phyloP scores from a whole-genome alignment of 2,113 vertebrate genomes.

The Solenodon paradoxus region DNA sequence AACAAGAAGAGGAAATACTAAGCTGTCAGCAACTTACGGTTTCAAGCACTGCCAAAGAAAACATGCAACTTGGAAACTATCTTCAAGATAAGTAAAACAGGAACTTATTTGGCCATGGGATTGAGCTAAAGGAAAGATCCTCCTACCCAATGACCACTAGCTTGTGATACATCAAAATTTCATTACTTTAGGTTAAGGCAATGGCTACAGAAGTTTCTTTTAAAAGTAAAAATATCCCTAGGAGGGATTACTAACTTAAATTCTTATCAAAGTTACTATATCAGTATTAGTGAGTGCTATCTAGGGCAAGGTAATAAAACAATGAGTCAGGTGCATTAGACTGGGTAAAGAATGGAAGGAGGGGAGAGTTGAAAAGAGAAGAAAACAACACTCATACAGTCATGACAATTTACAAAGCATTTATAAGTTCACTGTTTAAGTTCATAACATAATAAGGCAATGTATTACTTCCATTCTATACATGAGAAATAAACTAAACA shows the following conservation, averaged over 20 bases:
- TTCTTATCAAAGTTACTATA: not conserved
- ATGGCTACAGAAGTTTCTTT: not conserved
- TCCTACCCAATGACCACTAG: not conserved
- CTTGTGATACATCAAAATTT: not conserved
- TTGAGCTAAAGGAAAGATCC: not conserved
- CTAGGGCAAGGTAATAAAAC: not conserved
- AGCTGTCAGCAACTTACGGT: constrained; percentile 50
- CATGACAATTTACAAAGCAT: not conserved
- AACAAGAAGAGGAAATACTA: constrained; percentile 50
- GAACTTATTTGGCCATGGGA: not conserved
- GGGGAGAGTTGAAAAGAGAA: not conserved
- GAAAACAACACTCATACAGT: not conserved
- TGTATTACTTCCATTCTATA: not conserved
- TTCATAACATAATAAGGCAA: not conserved
- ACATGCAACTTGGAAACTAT: constrained; percentile 12
- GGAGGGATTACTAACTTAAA: constrained; percentile 24
- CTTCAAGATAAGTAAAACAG: constrained; percentile 14
- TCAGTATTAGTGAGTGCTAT: not conserved
- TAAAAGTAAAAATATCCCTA: not conserved
- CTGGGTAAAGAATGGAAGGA: not conserved
- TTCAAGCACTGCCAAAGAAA: constrained; percentile 50
- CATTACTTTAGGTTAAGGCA: not conserved
- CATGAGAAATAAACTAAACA: not conserved
- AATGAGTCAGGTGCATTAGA: not conserved
- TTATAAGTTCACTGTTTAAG: not conserved